Evolutionary conservation across 2,888 invertebrate genomes (phyloP), one percentile per base, ranked within the genome.

Genomic region (Parelbella ahira): DNA sequence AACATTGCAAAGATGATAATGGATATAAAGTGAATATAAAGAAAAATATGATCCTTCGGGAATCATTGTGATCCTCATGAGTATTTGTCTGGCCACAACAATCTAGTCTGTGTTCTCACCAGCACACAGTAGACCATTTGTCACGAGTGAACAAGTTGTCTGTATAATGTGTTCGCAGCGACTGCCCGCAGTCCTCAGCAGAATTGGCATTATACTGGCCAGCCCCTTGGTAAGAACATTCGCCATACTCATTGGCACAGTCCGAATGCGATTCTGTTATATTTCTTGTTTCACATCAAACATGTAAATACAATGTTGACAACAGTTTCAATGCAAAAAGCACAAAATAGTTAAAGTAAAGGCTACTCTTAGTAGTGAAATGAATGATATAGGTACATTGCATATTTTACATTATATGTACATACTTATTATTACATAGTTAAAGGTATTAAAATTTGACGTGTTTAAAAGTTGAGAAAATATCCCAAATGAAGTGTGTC

Each of bases 141-240:
- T 79, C 84, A 83, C 82, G 82, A 82, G 88, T 88, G 87, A 87
- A 86, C 77, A 78, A 80, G 75, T 57, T 81, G 82, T 89, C 86
- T 89, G 89, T 90, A 89, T 90, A 88, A 89, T 91, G 90, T 91
- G 84, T 90, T 92, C 94, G 88, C 95, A 95, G 95, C 95, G 95
- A 90, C 94, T 95, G 90, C 95, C 95, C 90, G 95, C 95, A 91
- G 95, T 95, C 90, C 94, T 95, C 92, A 95, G 94, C 94, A 93
- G 95, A 92, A 95, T 95, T 93, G 95, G 95, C 93, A 94, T 95
- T 90, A 94, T 95, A 91, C 94, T 95, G 93, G 95, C 95, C 93
- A 95, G 94, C 92, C 95, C 95, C 89, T 92, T 95, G 95, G 95
- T 95, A 95, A 95, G 95, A 83, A 80, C 62, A 68, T 78, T 76